Evolutionary conservation across 2,888 invertebrate species (phyloP), one percentile per base, ranked within the genome.

Genomic region (Elegia similella): DNA sequence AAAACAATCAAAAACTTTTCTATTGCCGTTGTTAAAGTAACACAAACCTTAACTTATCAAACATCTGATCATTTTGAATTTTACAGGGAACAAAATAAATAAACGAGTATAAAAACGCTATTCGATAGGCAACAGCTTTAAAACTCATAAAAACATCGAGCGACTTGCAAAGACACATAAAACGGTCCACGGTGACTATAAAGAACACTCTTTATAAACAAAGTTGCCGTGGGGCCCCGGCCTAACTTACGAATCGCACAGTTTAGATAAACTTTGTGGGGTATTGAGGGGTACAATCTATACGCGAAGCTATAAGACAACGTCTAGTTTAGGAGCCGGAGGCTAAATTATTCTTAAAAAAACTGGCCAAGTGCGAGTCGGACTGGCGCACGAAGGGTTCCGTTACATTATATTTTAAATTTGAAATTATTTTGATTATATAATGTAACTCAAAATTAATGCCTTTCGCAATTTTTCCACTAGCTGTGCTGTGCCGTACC

Each of bases 131-230:
- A 61, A 62, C 62, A 63, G 68, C 69, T 70, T 63, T 57, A 57
- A 59, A 68, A 63, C 59, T 68, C 66, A 63, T 71, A 67, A 66
- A 65, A 64, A 56, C 62, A 60, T 62, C 59, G 55, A 44, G 57
- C 57, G 62, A 68, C 61, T 66, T 62, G 54, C 16, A 52, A 64
- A 65, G 62, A 62, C 61, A 62, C 62, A 68, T 68, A 67, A 68
- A 70, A 64, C 61, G 63, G 56, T 65, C 62, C 57, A 59, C 64
- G 61, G 58, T 62, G 63, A 63, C 60, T 66, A 65, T 68, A 69
- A 72, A 70, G 65, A 63, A 63, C 63, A 57, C 61, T 66, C 67
- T 70, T 72, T 70, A 71, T 69, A 70, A 65, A 72, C 72, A 70
- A 72, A 74, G 70, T 74, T 70, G 69, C 60, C 58, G 57, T 30